Evolutionary conservation across 1,140 invertebrate species (phyloP).

Genomic region (Trichonephila inaurata): DNA sequence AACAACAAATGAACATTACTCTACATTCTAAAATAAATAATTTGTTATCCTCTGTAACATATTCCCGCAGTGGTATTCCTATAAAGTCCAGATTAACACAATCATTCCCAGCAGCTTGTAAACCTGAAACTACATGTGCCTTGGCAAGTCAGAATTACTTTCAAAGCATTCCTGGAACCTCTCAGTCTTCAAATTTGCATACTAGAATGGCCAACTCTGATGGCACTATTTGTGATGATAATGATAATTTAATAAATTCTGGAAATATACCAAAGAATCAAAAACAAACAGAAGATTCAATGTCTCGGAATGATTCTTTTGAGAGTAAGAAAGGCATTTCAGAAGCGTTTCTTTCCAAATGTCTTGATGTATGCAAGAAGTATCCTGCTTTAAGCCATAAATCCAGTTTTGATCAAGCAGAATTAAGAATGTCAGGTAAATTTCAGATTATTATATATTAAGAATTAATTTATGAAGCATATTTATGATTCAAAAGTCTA

Average conservation of each 20-base stretch:
- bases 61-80: constrained; percentile 73
- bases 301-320: background rate
- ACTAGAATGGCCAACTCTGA: constrained; percentile 4
- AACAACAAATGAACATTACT: constrained; percentile 55
- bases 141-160: background rate
- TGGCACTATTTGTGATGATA: constrained; percentile 61
- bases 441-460: background rate
- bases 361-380: constrained; percentile 66
- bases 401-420: constrained; percentile 43
- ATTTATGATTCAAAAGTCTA: no score
- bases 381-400: constrained; percentile 70
- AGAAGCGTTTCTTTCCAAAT: constrained; percentile 66
- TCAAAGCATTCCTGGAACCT: constrained; percentile 14
- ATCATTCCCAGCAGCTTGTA: constrained; percentile 50
- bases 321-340: background rate
- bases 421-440: background rate
- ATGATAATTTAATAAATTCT: constrained; percentile 59
- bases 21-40: constrained; percentile 69
- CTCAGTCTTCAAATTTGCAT: background rate
- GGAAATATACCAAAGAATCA: background rate
- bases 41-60: constrained; percentile 29
- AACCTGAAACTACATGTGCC: background rate
- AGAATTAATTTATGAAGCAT: no score
- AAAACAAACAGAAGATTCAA: background rate
- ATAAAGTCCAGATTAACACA: constrained; percentile 68